Evolutionary conservation across 1,140 invertebrate genomes (phyloP), one percentile per base, ranked within the genome.

Genomic region (Charaxes varanes): DNA sequence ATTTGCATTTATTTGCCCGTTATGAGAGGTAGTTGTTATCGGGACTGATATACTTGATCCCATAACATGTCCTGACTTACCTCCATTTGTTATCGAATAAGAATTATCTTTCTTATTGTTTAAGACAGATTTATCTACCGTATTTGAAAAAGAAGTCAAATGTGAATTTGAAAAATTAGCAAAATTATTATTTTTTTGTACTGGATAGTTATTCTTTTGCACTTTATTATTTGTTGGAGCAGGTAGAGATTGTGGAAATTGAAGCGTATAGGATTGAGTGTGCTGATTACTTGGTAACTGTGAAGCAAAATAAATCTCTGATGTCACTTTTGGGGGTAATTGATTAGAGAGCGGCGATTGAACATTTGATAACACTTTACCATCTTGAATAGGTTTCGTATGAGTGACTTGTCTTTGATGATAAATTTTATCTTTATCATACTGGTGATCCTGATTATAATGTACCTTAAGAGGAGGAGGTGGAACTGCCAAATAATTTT

Each of bases 261-360:
- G 69, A 37, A 81, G 56, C 8, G 68, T 78, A 41, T 76, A 83
- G 4, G 62, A 70, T 17, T 70, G 58, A 22, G 64, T 58, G 6
- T 62, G 62, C 26, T 71, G 60, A 35, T 46, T 74, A 28, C 66
- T 73, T 23, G 77, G 62, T 15, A 70, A 51, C 51, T 83, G 77
- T 11, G 84, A 68, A 21, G 84, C 84, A 49, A 77, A 85, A 53
- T 85, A 85, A 34, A 85, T 70, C 63, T 85, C 84, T 11, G 82
- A 85, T 8, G 84, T 85, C 18, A 85, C 71, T 65, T 84, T 85
- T 5, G 76, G 77, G 17, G 70, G 79, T 7, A 50, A 11, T 42
- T 70, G 62, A 45, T 60, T 63, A n/a, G 77, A 60, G 34, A 79
- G 50, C 12, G 74, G 74, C 49, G 79, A 74, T 51, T 77, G 78